Evolutionary conservation across 2,113 vertebrate genomes (phyloP).

Genomic region (Amphiprion ocellaris): DNA sequence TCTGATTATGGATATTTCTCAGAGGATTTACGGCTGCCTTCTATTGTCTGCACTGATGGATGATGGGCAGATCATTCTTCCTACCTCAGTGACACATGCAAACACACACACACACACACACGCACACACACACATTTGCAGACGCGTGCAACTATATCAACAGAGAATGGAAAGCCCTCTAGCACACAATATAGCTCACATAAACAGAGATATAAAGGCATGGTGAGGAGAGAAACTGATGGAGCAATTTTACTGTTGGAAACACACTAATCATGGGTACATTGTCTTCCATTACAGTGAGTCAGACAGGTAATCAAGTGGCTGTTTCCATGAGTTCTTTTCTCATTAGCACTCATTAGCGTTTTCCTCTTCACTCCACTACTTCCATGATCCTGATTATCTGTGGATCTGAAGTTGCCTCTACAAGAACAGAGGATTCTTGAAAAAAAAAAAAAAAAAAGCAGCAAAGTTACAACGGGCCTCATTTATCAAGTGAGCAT

Average conservation of each 20-base stretch:
- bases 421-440: conserved; percentile 23
- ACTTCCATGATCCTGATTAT: conserved; percentile 66
- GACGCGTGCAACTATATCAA: neutral
- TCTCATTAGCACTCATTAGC: conserved; percentile 70
- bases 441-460: conserved; percentile 22
- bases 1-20: conserved; percentile 52
- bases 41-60: conserved; percentile 54
- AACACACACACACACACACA: neutral
- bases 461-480: conserved; percentile 18
- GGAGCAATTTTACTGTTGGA: conserved; percentile 54
- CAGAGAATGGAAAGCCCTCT: conserved; percentile 2
- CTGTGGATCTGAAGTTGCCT: conserved; percentile 43
- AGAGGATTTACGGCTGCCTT: conserved; percentile 27
- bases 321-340: conserved; percentile 63
- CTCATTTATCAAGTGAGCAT: conserved; percentile 47
- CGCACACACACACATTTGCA: neutral
- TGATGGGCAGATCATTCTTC: conserved; percentile 55
- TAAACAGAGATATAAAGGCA: neutral
- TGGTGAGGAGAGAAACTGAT: neutral
- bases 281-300: conserved; percentile 61
- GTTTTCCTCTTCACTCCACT: conserved; percentile 57
- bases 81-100: conserved; percentile 27
- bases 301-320: conserved; percentile 75
- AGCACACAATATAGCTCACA: neutral
- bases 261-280: conserved; percentile 55